phyloP scores from a whole-genome alignment of 1,140 invertebrate species.

The Radopholus similis region DNA sequence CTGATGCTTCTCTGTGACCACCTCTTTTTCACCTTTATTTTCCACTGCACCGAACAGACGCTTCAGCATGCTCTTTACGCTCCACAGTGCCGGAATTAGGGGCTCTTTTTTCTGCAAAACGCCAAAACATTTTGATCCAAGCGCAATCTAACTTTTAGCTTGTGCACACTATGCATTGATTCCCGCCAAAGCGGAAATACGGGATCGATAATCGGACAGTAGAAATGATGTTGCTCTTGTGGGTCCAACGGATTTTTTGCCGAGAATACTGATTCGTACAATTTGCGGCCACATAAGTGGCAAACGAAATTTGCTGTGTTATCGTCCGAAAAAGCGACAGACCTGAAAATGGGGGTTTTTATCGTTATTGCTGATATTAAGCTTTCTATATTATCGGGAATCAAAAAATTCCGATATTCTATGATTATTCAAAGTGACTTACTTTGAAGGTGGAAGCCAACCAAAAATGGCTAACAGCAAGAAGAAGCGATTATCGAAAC shows the following conservation, averaged over 20 bases:
- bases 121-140: neutral
- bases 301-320: slow-evolving; percentile 5
- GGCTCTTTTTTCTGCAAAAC: slow-evolving; percentile 14
- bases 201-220: neutral
- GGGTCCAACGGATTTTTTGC: slow-evolving; percentile 7
- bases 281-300: slow-evolving; percentile 11
- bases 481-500: slow-evolving; percentile 12
- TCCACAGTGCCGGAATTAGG: slow-evolving; percentile 6
- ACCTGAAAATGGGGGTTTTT: neutral
- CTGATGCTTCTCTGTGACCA: neutral
- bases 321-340: neutral
- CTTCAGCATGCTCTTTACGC: slow-evolving; percentile 20
- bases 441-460: slow-evolving; percentile 16
- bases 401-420: no score
- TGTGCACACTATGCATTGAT: slow-evolving; percentile 8
- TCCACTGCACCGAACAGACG: slow-evolving; percentile 4
- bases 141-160: neutral
- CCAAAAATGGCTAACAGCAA: slow-evolving; percentile 21
- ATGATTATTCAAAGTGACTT: no score
- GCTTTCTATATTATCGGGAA: neutral
- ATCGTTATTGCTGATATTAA: neutral
- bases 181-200: slow-evolving; percentile 16
- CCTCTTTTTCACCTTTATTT: neutral
- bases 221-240: slow-evolving; percentile 22
- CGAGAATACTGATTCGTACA: slow-evolving; percentile 14